Conservation (phyloP, 2,113 vertebrate genomes). For the Synchiropus splendidus region DNA sequence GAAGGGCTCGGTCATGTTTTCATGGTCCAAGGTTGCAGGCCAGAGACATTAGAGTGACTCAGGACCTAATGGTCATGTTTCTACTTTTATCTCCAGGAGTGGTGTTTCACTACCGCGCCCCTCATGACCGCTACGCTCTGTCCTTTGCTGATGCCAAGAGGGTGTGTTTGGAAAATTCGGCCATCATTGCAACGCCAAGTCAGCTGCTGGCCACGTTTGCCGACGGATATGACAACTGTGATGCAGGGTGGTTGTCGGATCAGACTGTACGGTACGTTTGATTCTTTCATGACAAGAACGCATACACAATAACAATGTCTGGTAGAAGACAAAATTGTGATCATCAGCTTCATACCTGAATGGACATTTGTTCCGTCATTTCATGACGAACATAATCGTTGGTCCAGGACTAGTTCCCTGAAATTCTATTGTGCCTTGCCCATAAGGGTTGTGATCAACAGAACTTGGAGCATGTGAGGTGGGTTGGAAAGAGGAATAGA, state of each 20-base stretch:
- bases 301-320: too few species aligned
- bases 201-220: slow-evolving; percentile 89
- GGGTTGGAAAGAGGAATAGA: too few species aligned
- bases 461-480: too few species aligned
- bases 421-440: too few species aligned
- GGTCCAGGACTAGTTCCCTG: too few species aligned
- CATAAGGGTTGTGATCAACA: too few species aligned
- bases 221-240: slow-evolving; percentile 93
- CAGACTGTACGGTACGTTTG: slow-evolving; percentile 80
- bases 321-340: too few species aligned
- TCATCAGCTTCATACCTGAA: too few species aligned
- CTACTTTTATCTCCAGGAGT: slow-evolving; percentile 66
- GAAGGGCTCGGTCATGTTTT: slow-evolving; percentile 16
- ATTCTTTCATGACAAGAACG: too few species aligned
- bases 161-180: slow-evolving; percentile 80
- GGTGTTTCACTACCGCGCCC: slow-evolving; percentile 89
- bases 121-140: slow-evolving; percentile 79
- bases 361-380: too few species aligned
- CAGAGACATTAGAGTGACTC: slow-evolving; percentile 17
- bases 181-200: slow-evolving; percentile 70
- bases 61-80: not conserved
- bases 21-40: slow-evolving; percentile 12
- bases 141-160: slow-evolving; percentile 74
- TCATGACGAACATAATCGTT: too few species aligned
- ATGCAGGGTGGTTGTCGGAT: slow-evolving; percentile 91